These are phyloP conservation scores for Sturnira hondurensis DNA, from an alignment of 2,113 vertebrate genomes.

Conservation along the genomic window DNA sequence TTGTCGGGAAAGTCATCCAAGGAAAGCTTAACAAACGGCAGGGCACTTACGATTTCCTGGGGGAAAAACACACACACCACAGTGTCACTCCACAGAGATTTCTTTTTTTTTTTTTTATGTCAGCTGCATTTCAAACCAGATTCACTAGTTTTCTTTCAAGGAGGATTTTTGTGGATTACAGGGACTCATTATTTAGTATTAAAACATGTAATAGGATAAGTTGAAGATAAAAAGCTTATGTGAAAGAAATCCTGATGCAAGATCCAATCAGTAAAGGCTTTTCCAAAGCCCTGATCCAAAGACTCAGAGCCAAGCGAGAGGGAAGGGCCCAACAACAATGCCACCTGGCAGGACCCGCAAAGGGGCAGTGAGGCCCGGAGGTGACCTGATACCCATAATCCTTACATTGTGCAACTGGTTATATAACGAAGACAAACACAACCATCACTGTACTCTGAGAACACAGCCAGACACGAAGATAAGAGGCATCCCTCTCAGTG, in stretches of 20 bases:
- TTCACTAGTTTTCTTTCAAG: conserved; percentile 63
- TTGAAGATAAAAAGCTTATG: conserved; percentile 71
- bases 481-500: neutral
- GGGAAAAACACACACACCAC: neutral
- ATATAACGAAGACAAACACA: neutral
- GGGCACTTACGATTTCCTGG: conserved; percentile 89
- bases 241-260: conserved; percentile 61
- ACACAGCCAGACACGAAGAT: accelerated
- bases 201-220: conserved; percentile 72
- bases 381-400: neutral
- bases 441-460: neutral
- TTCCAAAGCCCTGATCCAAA: neutral
- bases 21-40: conserved; percentile 90
- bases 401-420: neutral
- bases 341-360: neutral
- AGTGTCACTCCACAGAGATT: neutral
- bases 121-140: conserved; percentile 50
- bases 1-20: conserved; percentile 91
- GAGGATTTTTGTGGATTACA: conserved; percentile 70
- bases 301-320: neutral
- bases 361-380: neutral
- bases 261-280: conserved; percentile 54
- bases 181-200: conserved; percentile 66
- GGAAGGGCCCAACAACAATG: neutral
- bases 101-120: neutral